Percentiles rank a stretch among this genome's conserved stretches.
Conservation (phyloP, 2,888 invertebrate genomes). For the Drosophila conformis region DNA sequence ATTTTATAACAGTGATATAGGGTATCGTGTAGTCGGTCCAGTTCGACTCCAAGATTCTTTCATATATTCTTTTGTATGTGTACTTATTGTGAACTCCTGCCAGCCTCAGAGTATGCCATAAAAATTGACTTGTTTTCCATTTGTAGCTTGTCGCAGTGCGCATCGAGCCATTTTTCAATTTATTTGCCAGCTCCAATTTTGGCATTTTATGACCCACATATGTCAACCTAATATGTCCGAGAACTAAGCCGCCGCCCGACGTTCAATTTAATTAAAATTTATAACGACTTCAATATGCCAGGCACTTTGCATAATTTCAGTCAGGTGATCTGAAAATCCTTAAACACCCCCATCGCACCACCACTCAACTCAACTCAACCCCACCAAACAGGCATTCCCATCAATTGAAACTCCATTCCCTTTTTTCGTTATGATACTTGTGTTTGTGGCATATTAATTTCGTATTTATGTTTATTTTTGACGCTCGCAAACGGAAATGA, state of each 20-base stretch:
- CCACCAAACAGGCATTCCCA: background rate
- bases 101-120: constrained; percentile 55
- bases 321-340: constrained; percentile 27
- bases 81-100: constrained; percentile 35
- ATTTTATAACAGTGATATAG: background rate
- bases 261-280: constrained; percentile 56
- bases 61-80: constrained; percentile 9
- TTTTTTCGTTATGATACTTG: constrained; percentile 24
- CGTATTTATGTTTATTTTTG: constrained; percentile 58
- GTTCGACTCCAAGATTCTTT: background rate
- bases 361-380: background rate
- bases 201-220: constrained; percentile 61
- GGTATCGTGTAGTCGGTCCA: background rate
- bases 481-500: constrained; percentile 64
- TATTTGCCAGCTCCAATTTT: constrained; percentile 34
- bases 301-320: constrained; percentile 36
- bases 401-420: constrained; percentile 21
- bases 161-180: constrained; percentile 46
- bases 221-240: constrained; percentile 55
- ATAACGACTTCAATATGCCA: constrained; percentile 40
- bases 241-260: constrained; percentile 38
- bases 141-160: constrained; percentile 62
- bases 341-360: background rate
- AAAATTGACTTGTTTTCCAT: constrained; percentile 65
- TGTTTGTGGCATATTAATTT: constrained; percentile 57